Conservation (phyloP, 2,113 vertebrate species). For the Passer domesticus region DNA sequence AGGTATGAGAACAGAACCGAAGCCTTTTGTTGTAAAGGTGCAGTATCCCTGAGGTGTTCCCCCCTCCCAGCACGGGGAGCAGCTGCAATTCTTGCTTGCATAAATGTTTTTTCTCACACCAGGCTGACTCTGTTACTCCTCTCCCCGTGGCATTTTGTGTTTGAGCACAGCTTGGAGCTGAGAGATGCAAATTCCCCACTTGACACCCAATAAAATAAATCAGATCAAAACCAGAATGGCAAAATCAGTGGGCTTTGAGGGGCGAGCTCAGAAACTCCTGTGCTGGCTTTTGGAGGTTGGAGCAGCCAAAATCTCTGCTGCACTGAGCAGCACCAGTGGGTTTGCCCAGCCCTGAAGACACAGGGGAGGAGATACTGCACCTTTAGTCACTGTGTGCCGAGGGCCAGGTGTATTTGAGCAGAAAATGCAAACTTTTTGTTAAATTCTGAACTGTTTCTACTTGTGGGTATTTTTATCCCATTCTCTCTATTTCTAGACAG, state of each 20-base stretch:
- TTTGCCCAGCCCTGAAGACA: not conserved
- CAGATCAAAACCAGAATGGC: not conserved
- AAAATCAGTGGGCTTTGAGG: not conserved
- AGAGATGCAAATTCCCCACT: not conserved
- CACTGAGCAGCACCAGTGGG: not conserved
- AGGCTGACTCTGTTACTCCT: not conserved
- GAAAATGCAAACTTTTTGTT: slow-evolving; percentile 41
- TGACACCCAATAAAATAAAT: not conserved
- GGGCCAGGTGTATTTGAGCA: slow-evolving; percentile 46
- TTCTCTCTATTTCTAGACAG: slow-evolving; percentile 76
- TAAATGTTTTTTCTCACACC: not conserved
- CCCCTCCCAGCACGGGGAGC: not conserved
- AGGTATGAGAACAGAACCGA: slow-evolving; percentile 15
- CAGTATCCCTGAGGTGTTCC: slow-evolving; percentile 44
- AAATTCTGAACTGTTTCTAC: slow-evolving; percentile 57
- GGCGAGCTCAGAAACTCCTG: not conserved
- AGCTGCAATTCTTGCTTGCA: not conserved
- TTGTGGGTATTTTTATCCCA: slow-evolving; percentile 69
- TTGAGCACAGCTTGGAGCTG: not conserved
- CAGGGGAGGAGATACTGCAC: slow-evolving; percentile 41
- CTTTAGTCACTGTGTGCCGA: slow-evolving; percentile 10
- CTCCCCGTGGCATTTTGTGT: not conserved
- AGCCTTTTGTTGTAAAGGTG: slow-evolving; percentile 50
- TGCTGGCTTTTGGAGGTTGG: not conserved
- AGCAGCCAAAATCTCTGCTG: not conserved